Evolutionary conservation across 2,888 invertebrate species (phyloP), one percentile per base, ranked within the genome.

Genomic region (Andrena minutula): DNA sequence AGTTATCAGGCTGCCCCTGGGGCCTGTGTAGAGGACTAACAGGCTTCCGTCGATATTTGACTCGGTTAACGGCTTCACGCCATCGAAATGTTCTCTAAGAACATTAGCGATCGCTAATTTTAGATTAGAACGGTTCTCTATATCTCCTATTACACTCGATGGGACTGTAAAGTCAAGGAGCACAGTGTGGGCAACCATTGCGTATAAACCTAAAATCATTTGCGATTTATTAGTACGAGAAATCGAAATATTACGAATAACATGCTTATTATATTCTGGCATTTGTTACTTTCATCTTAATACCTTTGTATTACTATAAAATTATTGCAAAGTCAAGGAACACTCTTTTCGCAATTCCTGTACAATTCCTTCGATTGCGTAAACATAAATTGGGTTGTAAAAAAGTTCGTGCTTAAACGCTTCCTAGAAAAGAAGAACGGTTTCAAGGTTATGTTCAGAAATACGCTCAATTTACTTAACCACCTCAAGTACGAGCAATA

Each of bases 81-180:
- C 96, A 32, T 96, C 95, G 86, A 97, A 95, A 94, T 96, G 96
- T 90, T 97, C 96, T 89, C 96, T 96, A 79, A 97, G 93, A 79
- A 97, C 96, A 84, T 95, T 96, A 90, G 97, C 96, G 83, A 97
- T 95, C 87, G 96, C 95, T 79, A 95, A 95, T 83, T 96, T 95
- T 58, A 97, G 94, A 77, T 95, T 95, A 84, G 96, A 96, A 82
- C 96, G 95, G 82, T 96, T 96, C 85, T 94, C 95, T 83, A 96
- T 95, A 90, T 96, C 97, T 82, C 95, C 95, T 51, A 97, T 94
- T 65, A 95, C 95, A 79, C 95, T 95, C 58, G 96, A 95, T 87
- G 97, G 96, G 86, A 97, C 95, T 1, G 97, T 96, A 92, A 98
- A 97, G 94, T 98, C 97, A 89, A 97, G 94, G 70, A 98, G 94